Evolutionary conservation across 2,888 invertebrate species (phyloP), one percentile per base, ranked within the genome.

Genomic region (Agonopterix heracliana): DNA sequence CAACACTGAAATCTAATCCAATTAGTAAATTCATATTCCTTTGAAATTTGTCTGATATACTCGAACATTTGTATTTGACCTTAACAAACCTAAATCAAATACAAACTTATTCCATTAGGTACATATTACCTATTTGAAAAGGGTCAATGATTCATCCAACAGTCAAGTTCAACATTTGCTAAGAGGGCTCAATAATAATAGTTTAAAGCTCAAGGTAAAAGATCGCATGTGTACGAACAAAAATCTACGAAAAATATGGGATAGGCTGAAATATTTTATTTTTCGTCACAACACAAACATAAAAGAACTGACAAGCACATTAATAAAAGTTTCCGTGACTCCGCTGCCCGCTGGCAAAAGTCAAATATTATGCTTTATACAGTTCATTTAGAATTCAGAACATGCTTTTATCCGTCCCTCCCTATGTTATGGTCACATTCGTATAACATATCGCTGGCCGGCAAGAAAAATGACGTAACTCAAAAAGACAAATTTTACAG

Each of bases 381-480:
- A 66, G 63, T 69, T 75, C 76, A 76, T 80, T 76, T 66, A 63
- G 59, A 61, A 81, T 81, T 80, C 79, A 62, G 64, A 59, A 61
- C 77, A 69, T 72, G 76, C 65, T 57, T 58, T 58, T 49, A 52
- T 55, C 56, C 55, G 57, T 60, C 61, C 60, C 52, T 55, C 53
- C 53, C 53, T 54, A 54, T 59, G 59, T 63, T 59, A 62, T 59
- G 59, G 62, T 57, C 57, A 59, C 59, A 62, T 61, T 60, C 57
- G 54, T 57, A 61, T 66, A 63, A 64, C 62, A 54, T 63, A 26
- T 26, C 26, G 26, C 26, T 26, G 26, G 26, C 26, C 26, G 26
- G 26, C 26, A 26, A 26, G 26, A 26, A 26, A 26, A 5, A 26
- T 26, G 5, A 26, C 26, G 26, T 26, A 26, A 26, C 26, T 26